A percentile compares a stretch with the other conserved stretches of the same genome.
These are phyloP conservation scores for Chloebia gouldiae DNA, from an alignment of 2,113 vertebrate species.

Conservation along the genomic window DNA sequence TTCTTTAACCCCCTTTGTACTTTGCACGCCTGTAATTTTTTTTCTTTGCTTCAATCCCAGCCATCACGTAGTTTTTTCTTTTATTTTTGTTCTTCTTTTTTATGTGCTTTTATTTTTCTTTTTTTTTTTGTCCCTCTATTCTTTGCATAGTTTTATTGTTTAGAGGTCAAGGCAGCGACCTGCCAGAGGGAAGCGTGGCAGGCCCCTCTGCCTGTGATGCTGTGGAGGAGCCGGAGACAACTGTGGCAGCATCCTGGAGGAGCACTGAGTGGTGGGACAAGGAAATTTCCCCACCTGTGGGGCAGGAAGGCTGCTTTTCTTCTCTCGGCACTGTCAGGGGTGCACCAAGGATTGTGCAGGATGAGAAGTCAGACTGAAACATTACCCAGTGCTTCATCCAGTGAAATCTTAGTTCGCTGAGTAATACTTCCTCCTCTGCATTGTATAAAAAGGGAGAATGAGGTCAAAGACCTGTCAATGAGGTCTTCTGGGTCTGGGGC, in stretches of 20 bases:
- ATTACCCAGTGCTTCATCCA: neutral
- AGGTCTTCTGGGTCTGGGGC: neutral
- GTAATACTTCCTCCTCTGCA: neutral
- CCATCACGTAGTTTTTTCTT: neutral
- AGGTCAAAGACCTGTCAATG: neutral
- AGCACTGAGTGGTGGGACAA: rapidly evolving
- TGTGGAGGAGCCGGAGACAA: rapidly evolving
- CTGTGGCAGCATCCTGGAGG: rapidly evolving
- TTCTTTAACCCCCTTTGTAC: constrained; percentile 33
- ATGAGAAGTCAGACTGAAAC: neutral
- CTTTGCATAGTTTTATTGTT: neutral
- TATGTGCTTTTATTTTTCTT: neutral
- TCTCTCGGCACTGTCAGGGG: rapidly evolving
- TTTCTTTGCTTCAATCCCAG: constrained; percentile 12
- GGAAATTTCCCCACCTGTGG: neutral
- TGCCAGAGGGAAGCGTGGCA: neutral
- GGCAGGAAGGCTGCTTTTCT: neutral
- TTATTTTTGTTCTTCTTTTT: neutral
- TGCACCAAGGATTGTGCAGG: neutral
- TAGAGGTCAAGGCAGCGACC: neutral
- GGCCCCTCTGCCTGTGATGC: rapidly evolving
- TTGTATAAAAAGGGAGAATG: neutral
- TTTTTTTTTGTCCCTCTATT: neutral
- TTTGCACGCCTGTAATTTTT: neutral
- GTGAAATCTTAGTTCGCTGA: neutral